Conservation (phyloP, 2,888 invertebrate genomes). For the Leuctra nigra region DNA sequence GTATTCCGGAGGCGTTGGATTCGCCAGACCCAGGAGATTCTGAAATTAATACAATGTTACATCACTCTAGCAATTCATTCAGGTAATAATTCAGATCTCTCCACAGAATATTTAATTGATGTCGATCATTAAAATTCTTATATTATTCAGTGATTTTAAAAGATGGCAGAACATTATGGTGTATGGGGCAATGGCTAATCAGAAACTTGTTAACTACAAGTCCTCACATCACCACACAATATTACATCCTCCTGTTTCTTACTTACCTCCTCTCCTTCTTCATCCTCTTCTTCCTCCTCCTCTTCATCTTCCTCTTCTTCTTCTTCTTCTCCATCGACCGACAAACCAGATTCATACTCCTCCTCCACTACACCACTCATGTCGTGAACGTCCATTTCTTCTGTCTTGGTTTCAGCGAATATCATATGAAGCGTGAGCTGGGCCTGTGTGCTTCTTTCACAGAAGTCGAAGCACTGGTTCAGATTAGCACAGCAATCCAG, state of each 20-base stretch:
- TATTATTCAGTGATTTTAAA: no score
- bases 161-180: no score
- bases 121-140: no score
- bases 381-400: conserved; percentile 29
- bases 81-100: not conserved
- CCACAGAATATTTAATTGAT: no score
- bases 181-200: no score
- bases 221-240: not conserved
- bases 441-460: conserved; percentile 40
- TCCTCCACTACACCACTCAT: conserved; percentile 1
- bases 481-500: conserved; percentile 40
- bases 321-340: conserved; percentile 29
- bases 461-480: conserved; percentile 40
- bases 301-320: conserved; percentile 34
- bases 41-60: conserved; percentile 6
- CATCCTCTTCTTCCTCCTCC: conserved; percentile 26
- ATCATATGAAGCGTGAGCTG: conserved; percentile 37
- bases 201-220: no score
- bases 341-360: conserved; percentile 22
- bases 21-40: not conserved
- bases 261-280: not conserved
- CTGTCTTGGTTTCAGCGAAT: conserved; percentile 32
- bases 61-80: not conserved
- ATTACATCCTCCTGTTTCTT: not conserved
- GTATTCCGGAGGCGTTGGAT: conserved; percentile 18